These are phyloP conservation scores for Heterotilapia buettikoferi DNA, from an alignment of 2,113 vertebrate species.

Conservation along the genomic window DNA sequence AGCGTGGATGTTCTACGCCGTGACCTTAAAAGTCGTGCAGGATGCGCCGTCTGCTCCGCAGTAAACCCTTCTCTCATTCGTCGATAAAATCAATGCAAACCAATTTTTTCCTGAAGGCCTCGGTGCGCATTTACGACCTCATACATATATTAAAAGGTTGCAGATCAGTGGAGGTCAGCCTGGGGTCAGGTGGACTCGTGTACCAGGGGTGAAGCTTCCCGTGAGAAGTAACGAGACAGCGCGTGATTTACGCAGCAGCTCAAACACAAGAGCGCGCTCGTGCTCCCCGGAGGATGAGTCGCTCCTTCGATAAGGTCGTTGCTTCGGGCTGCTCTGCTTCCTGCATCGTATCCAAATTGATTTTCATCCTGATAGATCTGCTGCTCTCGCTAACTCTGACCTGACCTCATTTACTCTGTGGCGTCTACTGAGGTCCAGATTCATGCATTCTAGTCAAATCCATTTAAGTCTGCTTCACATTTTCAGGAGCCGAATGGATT, in stretches of 20 bases:
- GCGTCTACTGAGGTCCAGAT: accelerated
- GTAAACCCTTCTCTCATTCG: background rate
- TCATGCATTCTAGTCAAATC: accelerated
- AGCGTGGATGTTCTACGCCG: background rate
- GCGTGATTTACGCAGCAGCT: background rate
- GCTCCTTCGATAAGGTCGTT: accelerated
- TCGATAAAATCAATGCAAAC: background rate
- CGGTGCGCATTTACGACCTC: background rate
- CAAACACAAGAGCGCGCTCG: background rate
- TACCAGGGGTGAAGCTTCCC: background rate
- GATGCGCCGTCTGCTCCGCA: accelerated
- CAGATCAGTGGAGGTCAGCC: background rate
- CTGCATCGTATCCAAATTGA: too few relatives aligned
- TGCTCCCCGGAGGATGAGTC: background rate
- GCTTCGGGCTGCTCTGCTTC: background rate
- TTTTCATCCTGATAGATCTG: background rate
- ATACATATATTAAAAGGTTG: background rate
- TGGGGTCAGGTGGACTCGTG: background rate
- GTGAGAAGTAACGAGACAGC: background rate
- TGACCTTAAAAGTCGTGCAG: background rate
- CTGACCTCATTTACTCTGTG: background rate
- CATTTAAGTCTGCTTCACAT: background rate
- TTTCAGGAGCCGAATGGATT: background rate
- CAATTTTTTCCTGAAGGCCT: background rate
- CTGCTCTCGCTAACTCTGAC: background rate